Evolutionary conservation across 2,113 vertebrate species (phyloP).

Genomic region (Poecilia latipinna): DNA sequence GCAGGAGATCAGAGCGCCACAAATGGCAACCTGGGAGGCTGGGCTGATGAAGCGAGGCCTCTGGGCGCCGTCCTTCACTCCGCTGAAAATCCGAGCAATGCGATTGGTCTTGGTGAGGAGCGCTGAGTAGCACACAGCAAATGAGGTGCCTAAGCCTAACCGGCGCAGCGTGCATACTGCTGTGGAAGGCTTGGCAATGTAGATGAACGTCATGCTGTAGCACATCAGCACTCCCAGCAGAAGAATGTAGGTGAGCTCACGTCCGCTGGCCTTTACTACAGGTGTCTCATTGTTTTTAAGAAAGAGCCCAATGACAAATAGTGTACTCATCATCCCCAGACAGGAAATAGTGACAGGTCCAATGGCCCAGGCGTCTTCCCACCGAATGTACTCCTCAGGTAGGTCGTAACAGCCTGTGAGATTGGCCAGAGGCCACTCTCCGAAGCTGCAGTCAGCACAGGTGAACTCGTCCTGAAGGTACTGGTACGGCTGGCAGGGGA

Average conservation of each 20-base stretch:
- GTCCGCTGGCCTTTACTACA: constrained; percentile 94
- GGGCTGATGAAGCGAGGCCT: constrained; percentile 96
- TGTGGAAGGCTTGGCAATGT: constrained; percentile 93
- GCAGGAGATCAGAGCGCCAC: constrained; percentile 92
- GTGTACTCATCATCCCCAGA: constrained; percentile 91
- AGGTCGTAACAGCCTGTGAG: constrained; percentile 93
- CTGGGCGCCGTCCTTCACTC: constrained; percentile 92
- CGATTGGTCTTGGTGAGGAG: constrained; percentile 98
- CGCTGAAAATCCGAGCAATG: constrained; percentile 94
- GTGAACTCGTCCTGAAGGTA: constrained; percentile 93
- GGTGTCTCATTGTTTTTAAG: constrained; percentile 92
- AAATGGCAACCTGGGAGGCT: constrained; percentile 95
- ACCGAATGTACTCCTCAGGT: constrained; percentile 96
- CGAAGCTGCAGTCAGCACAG: constrained; percentile 93
- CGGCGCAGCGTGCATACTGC: constrained; percentile 91
- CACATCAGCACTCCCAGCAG: constrained; percentile 94
- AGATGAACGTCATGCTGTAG: constrained; percentile 97
- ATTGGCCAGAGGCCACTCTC: constrained; percentile 93
- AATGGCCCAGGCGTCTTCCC: constrained; percentile 95
- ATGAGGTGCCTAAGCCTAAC: constrained; percentile 92
- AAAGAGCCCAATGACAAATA: constrained; percentile 91
- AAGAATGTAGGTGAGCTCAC: constrained; percentile 98
- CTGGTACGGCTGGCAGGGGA: constrained; percentile 93
- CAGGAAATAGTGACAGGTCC: constrained; percentile 95
- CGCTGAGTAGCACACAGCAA: constrained; percentile 95